Conservation (phyloP, 2,797 vertebrate genomes). For the Coracias cyanogaster region DNA sequence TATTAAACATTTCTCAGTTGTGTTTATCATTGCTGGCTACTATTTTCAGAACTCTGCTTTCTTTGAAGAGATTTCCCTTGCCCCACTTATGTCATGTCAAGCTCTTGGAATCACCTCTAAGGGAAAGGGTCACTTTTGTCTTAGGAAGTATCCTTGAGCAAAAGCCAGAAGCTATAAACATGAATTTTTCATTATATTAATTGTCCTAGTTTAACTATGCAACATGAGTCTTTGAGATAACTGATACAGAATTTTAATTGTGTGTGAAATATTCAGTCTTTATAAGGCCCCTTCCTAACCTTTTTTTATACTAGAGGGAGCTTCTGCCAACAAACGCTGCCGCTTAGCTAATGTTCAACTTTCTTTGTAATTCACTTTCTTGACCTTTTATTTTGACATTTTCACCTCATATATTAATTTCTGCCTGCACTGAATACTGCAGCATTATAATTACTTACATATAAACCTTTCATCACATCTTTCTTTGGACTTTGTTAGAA, state of each 20-base stretch:
- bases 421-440: constrained; percentile 58
- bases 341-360: constrained; percentile 55
- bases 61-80: constrained; percentile 26
- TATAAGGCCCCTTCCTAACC: constrained; percentile 46
- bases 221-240: constrained; percentile 55
- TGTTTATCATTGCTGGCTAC: not conserved
- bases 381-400: constrained; percentile 76
- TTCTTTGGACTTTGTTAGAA: constrained; percentile 69
- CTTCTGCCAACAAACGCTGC: constrained; percentile 34
- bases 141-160: constrained; percentile 54
- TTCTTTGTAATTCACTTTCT: constrained; percentile 70
- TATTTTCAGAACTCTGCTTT: constrained; percentile 44
- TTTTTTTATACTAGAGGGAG: constrained; percentile 39
- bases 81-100: not conserved
- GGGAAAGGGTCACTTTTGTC: constrained; percentile 51
- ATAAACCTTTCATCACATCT: constrained; percentile 68
- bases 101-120: constrained; percentile 69
- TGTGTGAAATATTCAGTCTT: constrained; percentile 64
- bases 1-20: not conserved
- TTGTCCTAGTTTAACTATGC: constrained; percentile 68
- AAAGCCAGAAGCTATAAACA: constrained; percentile 63
- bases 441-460: constrained; percentile 73
- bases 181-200: constrained; percentile 79
- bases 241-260: constrained; percentile 73
- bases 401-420: constrained; percentile 66